A percentile compares a stretch with the other conserved stretches of the same genome.
These are phyloP conservation scores for Pegoplata infirma DNA, from an alignment of 2,888 invertebrate genomes.

Conservation along the genomic window DNA sequence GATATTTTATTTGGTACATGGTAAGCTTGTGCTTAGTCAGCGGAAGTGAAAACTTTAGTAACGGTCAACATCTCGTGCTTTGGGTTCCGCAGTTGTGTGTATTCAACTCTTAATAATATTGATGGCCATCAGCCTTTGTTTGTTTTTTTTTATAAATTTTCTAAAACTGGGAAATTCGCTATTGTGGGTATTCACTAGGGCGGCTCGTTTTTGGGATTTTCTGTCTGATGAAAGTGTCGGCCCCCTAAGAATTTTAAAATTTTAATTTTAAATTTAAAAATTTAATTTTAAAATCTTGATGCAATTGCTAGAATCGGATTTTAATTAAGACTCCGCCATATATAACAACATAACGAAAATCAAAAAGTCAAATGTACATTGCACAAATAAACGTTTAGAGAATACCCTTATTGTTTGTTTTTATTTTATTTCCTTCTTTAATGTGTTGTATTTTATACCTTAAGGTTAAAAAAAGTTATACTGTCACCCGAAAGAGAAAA, in stretches of 20 bases:
- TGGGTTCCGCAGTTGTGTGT: conserved; percentile 7
- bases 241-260: not conserved
- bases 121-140: conserved; percentile 37
- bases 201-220: too few relatives aligned
- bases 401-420: conserved; percentile 1
- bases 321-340: too few relatives aligned
- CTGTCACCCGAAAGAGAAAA: conserved; percentile 7
- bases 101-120: conserved; percentile 24
- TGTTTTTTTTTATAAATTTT: conserved; percentile 13
- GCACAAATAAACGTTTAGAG: not conserved
- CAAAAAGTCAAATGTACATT: too few relatives aligned
- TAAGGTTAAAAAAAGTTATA: conserved; percentile 43
- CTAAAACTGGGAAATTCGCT: not conserved
- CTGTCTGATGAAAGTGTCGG: too few relatives aligned
- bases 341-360: too few relatives aligned
- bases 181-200: conserved; percentile 18
- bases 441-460: conserved; percentile 45
- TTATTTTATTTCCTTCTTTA: conserved; percentile 15
- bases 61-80: conserved; percentile 13
- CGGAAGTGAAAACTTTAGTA: conserved; percentile 11
- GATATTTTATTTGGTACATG: too few relatives aligned
- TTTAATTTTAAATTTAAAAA: too few relatives aligned
- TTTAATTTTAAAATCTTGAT: too few relatives aligned
- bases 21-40: conserved; percentile 21
- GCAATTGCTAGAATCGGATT: too few relatives aligned